phyloP scores from a whole-genome alignment of 2,113 vertebrate species.

The Columba janthina region DNA sequence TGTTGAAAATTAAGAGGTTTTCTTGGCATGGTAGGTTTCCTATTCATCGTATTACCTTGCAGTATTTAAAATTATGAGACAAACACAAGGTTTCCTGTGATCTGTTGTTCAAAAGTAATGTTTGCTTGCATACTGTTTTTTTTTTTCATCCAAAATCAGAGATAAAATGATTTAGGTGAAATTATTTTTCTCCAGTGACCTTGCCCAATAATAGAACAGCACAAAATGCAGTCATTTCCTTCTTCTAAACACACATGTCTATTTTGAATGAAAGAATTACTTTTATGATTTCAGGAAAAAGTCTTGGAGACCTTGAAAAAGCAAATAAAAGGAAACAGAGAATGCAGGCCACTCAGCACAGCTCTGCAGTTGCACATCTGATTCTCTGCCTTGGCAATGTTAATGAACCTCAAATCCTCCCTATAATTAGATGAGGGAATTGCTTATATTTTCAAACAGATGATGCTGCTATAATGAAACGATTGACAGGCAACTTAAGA shows the following conservation, averaged over 20 bases:
- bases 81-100: constrained; percentile 8
- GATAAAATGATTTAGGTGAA: constrained; percentile 80
- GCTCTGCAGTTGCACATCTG: constrained; percentile 89
- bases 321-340: constrained; percentile 80
- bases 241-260: constrained; percentile 83
- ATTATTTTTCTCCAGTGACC: constrained; percentile 78
- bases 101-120: constrained; percentile 6
- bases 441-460: constrained; percentile 99
- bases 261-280: constrained; percentile 82
- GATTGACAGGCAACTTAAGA: constrained; percentile 90
- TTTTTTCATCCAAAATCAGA: constrained; percentile 16
- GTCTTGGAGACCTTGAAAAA: constrained; percentile 82
- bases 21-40: constrained; percentile 35
- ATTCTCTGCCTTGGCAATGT: constrained; percentile 93
- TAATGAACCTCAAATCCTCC: constrained; percentile 99
- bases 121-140: background rate
- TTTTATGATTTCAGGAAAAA: constrained; percentile 81
- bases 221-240: constrained; percentile 85
- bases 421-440: constrained; percentile 99
- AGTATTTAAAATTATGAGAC: constrained; percentile 27
- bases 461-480: constrained; percentile 97
- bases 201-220: constrained; percentile 82
- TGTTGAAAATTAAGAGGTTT: constrained; percentile 50
- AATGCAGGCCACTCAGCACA: constrained; percentile 86
- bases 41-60: constrained; percentile 33